phyloP scores from a whole-genome alignment of 2,797 vertebrate genomes.

The Columba guinea region DNA sequence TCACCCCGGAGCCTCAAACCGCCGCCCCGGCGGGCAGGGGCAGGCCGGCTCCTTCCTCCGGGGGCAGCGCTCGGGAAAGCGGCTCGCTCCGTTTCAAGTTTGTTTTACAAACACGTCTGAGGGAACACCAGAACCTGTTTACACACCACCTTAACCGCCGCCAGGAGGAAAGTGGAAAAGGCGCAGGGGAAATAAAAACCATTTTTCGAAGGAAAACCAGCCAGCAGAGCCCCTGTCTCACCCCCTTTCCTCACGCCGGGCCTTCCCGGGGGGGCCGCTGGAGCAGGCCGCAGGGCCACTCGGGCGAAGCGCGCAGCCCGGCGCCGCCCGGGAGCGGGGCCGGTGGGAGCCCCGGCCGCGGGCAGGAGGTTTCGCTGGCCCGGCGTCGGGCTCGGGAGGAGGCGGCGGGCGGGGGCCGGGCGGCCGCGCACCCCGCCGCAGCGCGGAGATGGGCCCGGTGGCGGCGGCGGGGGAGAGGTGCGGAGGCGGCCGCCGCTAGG shows the following conservation, averaged over 20 bases:
- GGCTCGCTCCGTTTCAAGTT: neutral
- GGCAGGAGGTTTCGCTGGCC: neutral
- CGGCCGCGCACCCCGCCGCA: neutral
- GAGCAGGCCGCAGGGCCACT: constrained; percentile 25
- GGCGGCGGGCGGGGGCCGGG: neutral
- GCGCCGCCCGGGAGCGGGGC: neutral
- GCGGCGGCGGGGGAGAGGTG: neutral
- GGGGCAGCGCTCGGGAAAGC: neutral
- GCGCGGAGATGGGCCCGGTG: neutral
- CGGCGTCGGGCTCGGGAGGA: neutral
- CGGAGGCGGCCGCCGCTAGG: neutral
- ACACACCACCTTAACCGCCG: neutral
- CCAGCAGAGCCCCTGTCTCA: neutral
- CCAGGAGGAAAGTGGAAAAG: neutral
- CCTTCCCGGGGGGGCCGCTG: neutral
- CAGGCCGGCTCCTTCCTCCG: neutral
- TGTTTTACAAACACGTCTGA: neutral
- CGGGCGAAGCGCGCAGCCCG: neutral
- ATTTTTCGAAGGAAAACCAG: neutral
- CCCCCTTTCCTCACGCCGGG: neutral
- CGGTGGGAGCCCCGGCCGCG: neutral
- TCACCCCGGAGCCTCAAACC: neutral
- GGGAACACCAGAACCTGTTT: neutral
- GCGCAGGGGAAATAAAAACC: neutral
- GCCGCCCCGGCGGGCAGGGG: neutral